A percentile compares a stretch with the other conserved stretches of the same genome.
Conservation (phyloP, 2,113 vertebrate genomes). For the Saimiri boliviensis region DNA sequence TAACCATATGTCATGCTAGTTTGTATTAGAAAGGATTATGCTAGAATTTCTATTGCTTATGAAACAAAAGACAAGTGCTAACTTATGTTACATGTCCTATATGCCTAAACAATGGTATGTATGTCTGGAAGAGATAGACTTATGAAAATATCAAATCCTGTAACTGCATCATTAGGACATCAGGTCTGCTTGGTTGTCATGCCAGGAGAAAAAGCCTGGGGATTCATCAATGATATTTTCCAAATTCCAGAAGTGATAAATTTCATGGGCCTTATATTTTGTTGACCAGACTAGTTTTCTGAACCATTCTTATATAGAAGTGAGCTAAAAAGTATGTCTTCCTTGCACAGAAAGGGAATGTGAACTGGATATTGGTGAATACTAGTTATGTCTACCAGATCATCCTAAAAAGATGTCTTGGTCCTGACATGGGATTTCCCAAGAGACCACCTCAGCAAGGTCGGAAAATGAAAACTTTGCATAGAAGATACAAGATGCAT, state of each 20-base stretch:
- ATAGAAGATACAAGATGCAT: neutral
- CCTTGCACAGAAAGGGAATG: neutral
- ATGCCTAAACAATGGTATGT: neutral
- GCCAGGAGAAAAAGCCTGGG: neutral
- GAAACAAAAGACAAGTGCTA: neutral
- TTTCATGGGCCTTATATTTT: neutral
- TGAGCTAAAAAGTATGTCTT: neutral
- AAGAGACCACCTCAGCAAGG: neutral
- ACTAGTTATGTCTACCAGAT: neutral
- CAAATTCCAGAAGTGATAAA: neutral
- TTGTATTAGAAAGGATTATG: neutral
- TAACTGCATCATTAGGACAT: neutral
- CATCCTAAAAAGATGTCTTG: neutral
- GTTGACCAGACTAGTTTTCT: neutral
- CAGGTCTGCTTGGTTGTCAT: neutral
- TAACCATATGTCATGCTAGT: neutral
- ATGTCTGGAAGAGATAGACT: rapidly evolving
- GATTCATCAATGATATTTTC: neutral
- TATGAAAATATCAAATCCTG: rapidly evolving
- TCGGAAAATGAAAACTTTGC: neutral
- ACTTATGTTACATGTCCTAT: neutral
- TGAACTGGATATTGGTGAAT: neutral
- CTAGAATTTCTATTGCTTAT: neutral
- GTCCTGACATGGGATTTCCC: neutral
- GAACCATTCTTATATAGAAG: neutral